Evolutionary conservation across 2,113 vertebrate species (phyloP).

Genomic region (Corythoichthys haematopterus): DNA sequence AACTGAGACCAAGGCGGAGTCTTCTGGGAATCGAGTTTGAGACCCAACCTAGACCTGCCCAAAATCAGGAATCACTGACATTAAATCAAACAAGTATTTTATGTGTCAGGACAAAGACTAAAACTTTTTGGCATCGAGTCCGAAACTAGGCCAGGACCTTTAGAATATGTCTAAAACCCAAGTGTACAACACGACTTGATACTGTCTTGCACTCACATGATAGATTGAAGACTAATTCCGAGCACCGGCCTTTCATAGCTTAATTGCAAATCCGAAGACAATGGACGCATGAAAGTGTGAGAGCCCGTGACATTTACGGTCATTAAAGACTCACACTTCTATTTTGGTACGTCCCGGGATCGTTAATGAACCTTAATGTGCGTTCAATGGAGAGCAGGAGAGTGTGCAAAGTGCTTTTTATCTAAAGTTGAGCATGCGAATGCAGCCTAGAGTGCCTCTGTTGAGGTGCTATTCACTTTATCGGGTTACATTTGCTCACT

Average conservation of each 20-base stretch:
- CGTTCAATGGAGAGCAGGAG: neutral
- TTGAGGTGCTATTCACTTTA: neutral
- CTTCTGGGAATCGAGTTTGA: too few relatives aligned
- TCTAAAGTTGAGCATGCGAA: neutral
- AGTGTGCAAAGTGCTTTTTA: neutral
- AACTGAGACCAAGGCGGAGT: too few relatives aligned
- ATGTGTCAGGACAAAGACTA: too few relatives aligned
- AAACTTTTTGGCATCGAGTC: too few relatives aligned
- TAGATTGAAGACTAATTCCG: neutral
- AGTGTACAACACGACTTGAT: too few relatives aligned
- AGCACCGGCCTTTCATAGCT: neutral
- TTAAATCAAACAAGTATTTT: too few relatives aligned
- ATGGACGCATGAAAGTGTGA: neutral
- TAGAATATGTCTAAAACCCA: too few relatives aligned
- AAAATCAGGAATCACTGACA: too few relatives aligned
- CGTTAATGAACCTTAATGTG: neutral
- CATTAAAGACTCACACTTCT: neutral
- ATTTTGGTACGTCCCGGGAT: neutral
- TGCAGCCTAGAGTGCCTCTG: neutral
- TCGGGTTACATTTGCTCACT: neutral
- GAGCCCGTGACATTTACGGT: neutral
- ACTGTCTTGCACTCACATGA: neutral
- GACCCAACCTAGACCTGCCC: too few relatives aligned
- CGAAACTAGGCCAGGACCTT: too few relatives aligned
- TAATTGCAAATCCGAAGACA: neutral